These are phyloP conservation scores for Excalfactoria chinensis DNA, from an alignment of 2,113 vertebrate species.

Conservation along the genomic window DNA sequence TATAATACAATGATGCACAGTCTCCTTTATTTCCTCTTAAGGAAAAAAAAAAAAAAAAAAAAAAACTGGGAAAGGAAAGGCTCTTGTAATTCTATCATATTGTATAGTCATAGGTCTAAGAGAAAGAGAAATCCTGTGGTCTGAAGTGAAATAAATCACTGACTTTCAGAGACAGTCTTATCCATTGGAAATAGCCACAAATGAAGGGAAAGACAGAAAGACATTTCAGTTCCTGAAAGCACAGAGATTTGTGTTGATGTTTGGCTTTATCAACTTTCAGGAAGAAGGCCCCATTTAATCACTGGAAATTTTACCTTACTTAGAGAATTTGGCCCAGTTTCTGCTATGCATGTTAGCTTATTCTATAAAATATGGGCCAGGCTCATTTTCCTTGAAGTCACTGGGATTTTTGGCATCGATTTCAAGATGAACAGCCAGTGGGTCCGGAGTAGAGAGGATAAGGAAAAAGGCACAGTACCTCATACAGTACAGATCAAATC, in stretches of 20 bases:
- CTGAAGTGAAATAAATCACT: constrained; percentile 46
- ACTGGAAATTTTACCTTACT: constrained; percentile 1
- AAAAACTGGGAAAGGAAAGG: constrained; percentile 30
- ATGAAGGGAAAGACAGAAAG: neutral
- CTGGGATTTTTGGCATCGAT: neutral
- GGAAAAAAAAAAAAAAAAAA: neutral
- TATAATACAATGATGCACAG: neutral
- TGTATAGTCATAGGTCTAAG: constrained; percentile 42
- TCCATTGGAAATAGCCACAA: neutral
- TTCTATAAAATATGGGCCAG: neutral
- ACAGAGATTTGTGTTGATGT: neutral
- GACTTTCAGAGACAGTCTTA: neutral
- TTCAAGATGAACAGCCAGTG: neutral
- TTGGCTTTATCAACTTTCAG: neutral
- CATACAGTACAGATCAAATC: neutral
- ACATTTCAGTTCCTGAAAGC: neutral
- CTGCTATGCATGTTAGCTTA: neutral
- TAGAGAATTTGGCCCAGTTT: neutral
- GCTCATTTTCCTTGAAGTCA: neutral
- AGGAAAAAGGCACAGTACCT: neutral
- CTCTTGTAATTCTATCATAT: constrained; percentile 34
- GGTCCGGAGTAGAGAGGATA: neutral
- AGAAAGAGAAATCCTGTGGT: constrained; percentile 37
- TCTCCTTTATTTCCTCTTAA: neutral
- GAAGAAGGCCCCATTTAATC: neutral